Evolutionary conservation across 2,113 vertebrate genomes (phyloP).

Genomic region (Empidonax traillii): DNA sequence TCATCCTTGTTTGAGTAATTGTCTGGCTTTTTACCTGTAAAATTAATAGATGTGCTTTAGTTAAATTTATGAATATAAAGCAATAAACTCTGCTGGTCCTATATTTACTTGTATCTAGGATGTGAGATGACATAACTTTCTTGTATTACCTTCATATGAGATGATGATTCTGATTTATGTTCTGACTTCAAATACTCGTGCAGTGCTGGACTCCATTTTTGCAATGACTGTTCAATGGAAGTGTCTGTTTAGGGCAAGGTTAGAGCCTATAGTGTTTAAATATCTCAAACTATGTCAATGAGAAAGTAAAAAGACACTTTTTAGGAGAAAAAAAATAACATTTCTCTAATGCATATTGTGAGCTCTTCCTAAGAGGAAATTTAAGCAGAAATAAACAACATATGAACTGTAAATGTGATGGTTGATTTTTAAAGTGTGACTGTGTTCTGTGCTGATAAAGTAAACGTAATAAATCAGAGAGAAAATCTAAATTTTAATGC

Average conservation of each 20-base stretch:
- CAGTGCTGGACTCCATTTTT: not conserved
- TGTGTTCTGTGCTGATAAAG: slow-evolving; percentile 26
- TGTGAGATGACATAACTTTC: not conserved
- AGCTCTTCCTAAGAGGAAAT: not conserved
- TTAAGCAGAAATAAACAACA: not conserved
- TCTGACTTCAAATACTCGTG: not conserved
- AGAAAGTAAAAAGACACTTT: not conserved
- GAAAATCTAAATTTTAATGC: slow-evolving; percentile 26
- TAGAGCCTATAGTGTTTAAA: not conserved
- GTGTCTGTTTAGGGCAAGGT: not conserved
- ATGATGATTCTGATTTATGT: not conserved
- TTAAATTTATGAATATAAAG: not conserved
- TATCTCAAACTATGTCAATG: not conserved
- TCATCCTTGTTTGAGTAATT: not conserved
- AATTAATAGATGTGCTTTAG: not conserved
- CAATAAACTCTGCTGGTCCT: not conserved
- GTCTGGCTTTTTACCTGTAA: not conserved
- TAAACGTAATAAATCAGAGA: slow-evolving; percentile 23
- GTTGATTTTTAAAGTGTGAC: slow-evolving; percentile 37
- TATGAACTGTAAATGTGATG: not conserved
- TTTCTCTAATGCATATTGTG: not conserved
- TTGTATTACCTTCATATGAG: not conserved
- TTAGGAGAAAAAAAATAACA: not conserved
- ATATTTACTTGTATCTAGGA: not conserved
- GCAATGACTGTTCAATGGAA: not conserved